Conservation (phyloP, 2,888 invertebrate species). For the Hirtodrosophila cameraria region DNA sequence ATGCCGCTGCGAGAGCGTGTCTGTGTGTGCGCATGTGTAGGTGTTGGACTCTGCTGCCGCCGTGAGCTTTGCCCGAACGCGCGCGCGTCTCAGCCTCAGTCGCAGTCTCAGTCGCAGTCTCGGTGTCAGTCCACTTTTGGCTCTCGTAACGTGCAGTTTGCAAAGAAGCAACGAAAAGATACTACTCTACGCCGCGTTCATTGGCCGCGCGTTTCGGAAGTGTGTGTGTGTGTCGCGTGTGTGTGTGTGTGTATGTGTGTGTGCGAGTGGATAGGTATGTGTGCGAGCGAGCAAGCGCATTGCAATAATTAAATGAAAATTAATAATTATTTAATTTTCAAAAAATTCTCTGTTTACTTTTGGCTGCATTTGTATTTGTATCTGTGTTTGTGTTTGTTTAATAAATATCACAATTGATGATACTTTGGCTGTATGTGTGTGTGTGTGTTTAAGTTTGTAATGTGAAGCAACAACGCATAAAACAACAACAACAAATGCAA, state of each 20-base stretch:
- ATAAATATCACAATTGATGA: conserved; percentile 40
- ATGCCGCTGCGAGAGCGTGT: conserved; percentile 39
- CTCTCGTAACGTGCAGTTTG: conserved; percentile 69
- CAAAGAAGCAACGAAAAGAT: conserved; percentile 37
- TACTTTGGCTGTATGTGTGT: conserved; percentile 10
- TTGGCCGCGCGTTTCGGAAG: conserved; percentile 57
- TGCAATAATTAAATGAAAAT: conserved; percentile 50
- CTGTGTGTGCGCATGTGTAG: conserved; percentile 25
- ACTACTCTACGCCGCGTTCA: conserved; percentile 56
- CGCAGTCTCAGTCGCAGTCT: conserved; percentile 30
- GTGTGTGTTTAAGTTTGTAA: conserved; percentile 19
- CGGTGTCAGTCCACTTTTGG: conserved; percentile 67
- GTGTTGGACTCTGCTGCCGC: conserved; percentile 55
- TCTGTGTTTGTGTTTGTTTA: background rate
- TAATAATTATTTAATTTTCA: conserved; percentile 36
- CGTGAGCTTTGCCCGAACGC: conserved; percentile 75
- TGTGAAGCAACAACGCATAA: conserved; percentile 41
- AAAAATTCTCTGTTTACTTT: conserved; percentile 40
- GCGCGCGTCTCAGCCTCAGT: conserved; percentile 32
- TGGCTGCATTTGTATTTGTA: conserved; percentile 26
- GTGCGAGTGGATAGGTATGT: conserved; percentile 7
- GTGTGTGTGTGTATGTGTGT: conserved; percentile 17
- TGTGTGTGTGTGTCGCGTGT: conserved; percentile 54
- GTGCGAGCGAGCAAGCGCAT: conserved; percentile 19
- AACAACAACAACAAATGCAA: conserved; percentile 31